Conservation (phyloP, 2,797 vertebrate species). For the Agapornis canus region DNA sequence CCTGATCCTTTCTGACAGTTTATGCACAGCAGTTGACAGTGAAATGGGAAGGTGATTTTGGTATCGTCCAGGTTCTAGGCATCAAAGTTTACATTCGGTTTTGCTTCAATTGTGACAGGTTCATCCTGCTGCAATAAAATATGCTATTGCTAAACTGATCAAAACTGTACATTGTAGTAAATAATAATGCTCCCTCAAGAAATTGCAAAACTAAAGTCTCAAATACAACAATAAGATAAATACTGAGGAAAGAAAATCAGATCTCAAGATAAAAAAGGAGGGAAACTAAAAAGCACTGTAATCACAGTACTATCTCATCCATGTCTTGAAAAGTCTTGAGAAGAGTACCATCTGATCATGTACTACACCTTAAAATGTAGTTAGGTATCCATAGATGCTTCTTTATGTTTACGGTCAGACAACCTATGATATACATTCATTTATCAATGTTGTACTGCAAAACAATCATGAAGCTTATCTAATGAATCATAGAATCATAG, state of each 20-base stretch:
- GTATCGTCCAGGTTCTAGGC: not conserved
- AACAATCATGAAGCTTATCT: constrained; percentile 19
- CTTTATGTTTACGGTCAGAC: constrained; percentile 1
- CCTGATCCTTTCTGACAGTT: not conserved
- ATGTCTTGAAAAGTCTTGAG: not conserved
- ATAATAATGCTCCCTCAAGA: not conserved
- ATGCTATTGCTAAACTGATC: not conserved
- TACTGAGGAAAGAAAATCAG: not conserved
- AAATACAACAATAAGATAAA: not conserved
- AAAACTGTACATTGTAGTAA: not conserved
- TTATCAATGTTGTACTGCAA: not conserved
- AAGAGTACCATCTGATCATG: not conserved
- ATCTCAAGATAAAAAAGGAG: not conserved
- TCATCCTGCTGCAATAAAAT: not conserved
- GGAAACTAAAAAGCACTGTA: not conserved
- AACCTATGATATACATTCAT: not conserved
- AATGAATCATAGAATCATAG: constrained; percentile 1
- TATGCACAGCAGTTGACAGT: not conserved
- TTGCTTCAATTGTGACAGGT: not conserved
- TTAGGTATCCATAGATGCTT: not conserved
- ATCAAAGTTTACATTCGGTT: not conserved
- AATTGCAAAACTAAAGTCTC: not conserved
- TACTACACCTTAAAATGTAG: not conserved
- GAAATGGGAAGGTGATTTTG: not conserved
- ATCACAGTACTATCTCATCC: not conserved